These are phyloP conservation scores for Orius insidiosus DNA, from an alignment of 1,140 invertebrate genomes.

Conservation along the genomic window DNA sequence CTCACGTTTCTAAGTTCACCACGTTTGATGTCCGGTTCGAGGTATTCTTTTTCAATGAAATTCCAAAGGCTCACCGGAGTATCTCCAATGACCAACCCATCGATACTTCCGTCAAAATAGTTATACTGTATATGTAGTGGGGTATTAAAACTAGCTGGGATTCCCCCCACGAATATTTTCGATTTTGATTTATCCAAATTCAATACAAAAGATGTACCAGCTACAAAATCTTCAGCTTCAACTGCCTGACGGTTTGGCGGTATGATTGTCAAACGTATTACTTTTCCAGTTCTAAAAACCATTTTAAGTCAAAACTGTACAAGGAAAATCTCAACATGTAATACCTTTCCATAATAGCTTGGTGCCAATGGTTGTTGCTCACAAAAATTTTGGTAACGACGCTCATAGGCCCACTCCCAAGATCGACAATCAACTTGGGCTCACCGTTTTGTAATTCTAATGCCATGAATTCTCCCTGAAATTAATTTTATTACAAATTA, in stretches of 20 bases:
- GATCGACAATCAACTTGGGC: slow-evolving; percentile 67
- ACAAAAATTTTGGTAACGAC: slow-evolving; percentile 58
- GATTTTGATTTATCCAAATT: slow-evolving; percentile 72
- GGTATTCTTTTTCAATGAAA: slow-evolving; percentile 62
- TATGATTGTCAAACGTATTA: slow-evolving; percentile 57
- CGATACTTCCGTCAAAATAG: slow-evolving; percentile 75
- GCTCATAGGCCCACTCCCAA: slow-evolving; percentile 66
- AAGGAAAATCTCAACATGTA: neutral
- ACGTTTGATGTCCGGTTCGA: slow-evolving; percentile 36
- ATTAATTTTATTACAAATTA: slow-evolving; percentile 11
- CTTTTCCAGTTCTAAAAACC: slow-evolving; percentile 72
- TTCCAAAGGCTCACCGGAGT: slow-evolving; percentile 88
- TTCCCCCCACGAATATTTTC: slow-evolving; percentile 79
- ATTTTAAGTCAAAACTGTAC: no score
- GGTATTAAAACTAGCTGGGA: slow-evolving; percentile 49
- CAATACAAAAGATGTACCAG: slow-evolving; percentile 58
- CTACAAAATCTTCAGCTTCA: slow-evolving; percentile 40
- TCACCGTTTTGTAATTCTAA: slow-evolving; percentile 77
- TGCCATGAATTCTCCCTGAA: slow-evolving; percentile 78
- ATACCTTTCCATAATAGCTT: slow-evolving; percentile 70
- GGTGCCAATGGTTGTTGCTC: slow-evolving; percentile 77
- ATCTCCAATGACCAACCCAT: slow-evolving; percentile 77
- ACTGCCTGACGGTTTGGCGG: slow-evolving; percentile 36
- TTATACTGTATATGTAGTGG: slow-evolving; percentile 47
- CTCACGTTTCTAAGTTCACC: slow-evolving; percentile 42